phyloP scores from a whole-genome alignment of 2,888 invertebrate genomes.

The Ptilodon capucinus region DNA sequence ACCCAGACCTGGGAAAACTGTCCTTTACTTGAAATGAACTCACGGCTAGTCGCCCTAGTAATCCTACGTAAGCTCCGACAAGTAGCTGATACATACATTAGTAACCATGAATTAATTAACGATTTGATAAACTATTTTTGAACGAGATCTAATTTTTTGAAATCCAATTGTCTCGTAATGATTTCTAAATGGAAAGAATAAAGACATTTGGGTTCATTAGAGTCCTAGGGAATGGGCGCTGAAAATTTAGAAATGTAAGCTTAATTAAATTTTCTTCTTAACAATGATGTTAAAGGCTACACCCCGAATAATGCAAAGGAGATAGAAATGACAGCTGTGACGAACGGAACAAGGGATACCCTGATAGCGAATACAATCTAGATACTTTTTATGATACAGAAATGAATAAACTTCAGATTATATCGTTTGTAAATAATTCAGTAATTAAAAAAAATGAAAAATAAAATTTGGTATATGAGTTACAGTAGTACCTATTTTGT shows the following conservation, averaged over 20 bases:
- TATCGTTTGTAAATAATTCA: no score
- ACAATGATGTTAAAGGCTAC: conserved; percentile 66
- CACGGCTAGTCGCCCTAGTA: no score
- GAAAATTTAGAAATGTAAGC: conserved; percentile 63
- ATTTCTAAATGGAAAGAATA: background rate
- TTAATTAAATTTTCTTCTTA: conserved; percentile 73
- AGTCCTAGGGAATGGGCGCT: conserved; percentile 6
- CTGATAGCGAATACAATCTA: conserved; percentile 4
- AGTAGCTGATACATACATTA: no score
- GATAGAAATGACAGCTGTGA: conserved; percentile 49
- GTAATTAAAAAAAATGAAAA: no score
- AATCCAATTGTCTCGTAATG: background rate
- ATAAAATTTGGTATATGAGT: no score
- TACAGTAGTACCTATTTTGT: no score
- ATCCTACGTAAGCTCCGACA: no score
- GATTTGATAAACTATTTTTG: background rate
- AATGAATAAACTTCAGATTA: no score
- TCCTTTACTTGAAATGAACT: no score
- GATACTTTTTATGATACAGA: background rate
- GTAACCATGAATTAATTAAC: no score
- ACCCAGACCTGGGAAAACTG: no score
- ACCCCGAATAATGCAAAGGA: conserved; percentile 59
- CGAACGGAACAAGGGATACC: conserved; percentile 25
- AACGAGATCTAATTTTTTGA: background rate
- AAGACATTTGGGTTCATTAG: background rate